Evolutionary conservation across 2,797 vertebrate genomes (phyloP), one percentile per base, ranked within the genome.

Genomic region (Rhinogobio ventralis): DNA sequence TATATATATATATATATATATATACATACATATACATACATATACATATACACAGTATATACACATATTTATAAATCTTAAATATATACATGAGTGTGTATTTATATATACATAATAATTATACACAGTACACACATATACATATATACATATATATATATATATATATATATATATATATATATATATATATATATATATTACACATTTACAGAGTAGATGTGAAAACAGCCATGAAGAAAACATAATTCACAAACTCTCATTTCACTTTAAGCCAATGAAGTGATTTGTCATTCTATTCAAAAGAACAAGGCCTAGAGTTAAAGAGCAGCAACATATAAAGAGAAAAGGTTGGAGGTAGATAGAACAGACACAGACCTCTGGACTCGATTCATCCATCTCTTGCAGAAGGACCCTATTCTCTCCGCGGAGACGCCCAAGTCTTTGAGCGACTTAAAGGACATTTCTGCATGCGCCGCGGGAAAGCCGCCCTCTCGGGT

Each of bases 381-480:
- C 93, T 95, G 94, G 84, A 91, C 93, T 79, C 93, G 94, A 83
- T 87, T 88, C 93, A 95, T 95, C 95, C 94, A 95, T 93, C 94
- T 93, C 87, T 94, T 95, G 92, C 93, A 95, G 89, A 95, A 92
- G 79, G 94, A 94, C 90, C 94, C 93, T 11, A 95, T 94, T 88
- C 93, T 94, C 91, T 95, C 94, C 1, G 94, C 94, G 84, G 95
- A 95, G 90, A 94, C 94, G 89, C 93, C 94, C 88, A 94, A 90
- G 91, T 95, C 95, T 92, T 94, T 95, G 88, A 95, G 91, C 76
- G 94, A 93, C 92, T 91, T 93, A 92, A 95, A 95, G 90, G 94
- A 95, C 94, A 95, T 95, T 92, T 93, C 93, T 79, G 14, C 90
- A 89, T 91, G 90, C 88, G 91, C 92, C 49, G 15, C 25, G 30